Conservation (phyloP, 1,140 invertebrate species). For the Drosophila murphyi region DNA sequence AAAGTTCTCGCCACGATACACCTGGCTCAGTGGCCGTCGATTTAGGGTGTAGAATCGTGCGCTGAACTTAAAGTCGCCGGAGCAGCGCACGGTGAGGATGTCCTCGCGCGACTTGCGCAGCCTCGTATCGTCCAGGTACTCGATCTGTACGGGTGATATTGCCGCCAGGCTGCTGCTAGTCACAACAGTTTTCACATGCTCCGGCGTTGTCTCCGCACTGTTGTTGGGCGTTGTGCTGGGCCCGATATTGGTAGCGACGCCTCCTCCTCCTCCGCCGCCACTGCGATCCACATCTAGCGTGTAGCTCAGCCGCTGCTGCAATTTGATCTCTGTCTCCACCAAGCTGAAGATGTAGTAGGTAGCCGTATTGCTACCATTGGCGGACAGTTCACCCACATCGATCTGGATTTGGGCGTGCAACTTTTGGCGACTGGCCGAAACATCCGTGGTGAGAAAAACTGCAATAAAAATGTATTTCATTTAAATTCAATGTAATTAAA, state of each 20-base stretch:
- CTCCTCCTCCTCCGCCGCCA: slow-evolving; percentile 7
- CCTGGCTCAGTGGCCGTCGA: slow-evolving; percentile 63
- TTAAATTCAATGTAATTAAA: neutral
- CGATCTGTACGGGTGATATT: slow-evolving; percentile 72
- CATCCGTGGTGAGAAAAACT: slow-evolving; percentile 83
- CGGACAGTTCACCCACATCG: slow-evolving; percentile 77
- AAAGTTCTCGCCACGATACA: slow-evolving; percentile 81
- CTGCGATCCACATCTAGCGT: slow-evolving; percentile 68
- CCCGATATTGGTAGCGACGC: neutral
- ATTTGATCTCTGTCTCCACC: slow-evolving; percentile 68
- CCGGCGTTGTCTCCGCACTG: slow-evolving; percentile 74
- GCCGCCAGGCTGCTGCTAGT: slow-evolving; percentile 31
- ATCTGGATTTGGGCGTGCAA: slow-evolving; percentile 78
- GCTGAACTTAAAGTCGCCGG: slow-evolving; percentile 71
- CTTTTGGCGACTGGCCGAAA: slow-evolving; percentile 71
- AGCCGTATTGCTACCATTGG: slow-evolving; percentile 69
- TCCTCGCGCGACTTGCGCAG: slow-evolving; percentile 78
- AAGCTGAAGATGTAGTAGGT: slow-evolving; percentile 79
- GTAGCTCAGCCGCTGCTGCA: slow-evolving; percentile 79
- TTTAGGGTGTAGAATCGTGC: slow-evolving; percentile 79
- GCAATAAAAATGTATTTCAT: neutral
- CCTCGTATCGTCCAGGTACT: slow-evolving; percentile 78
- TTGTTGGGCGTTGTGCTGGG: slow-evolving; percentile 51
- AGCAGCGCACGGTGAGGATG: slow-evolving; percentile 63
- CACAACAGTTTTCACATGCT: slow-evolving; percentile 52